Conservation (phyloP, 2,113 vertebrate species). For the Erythrocercus mccallii region DNA sequence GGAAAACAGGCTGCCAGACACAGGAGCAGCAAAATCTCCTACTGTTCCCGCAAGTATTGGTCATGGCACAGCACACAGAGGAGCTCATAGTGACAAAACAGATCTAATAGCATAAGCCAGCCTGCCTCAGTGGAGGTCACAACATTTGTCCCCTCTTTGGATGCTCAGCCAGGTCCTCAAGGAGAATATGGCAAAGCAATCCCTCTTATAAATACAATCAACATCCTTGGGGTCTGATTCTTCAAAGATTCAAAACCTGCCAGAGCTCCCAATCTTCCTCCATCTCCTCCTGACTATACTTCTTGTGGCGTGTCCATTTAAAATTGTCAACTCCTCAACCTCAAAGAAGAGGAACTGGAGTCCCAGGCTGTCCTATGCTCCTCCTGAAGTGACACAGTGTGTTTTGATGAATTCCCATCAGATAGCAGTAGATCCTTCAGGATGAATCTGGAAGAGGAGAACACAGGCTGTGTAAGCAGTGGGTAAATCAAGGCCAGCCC, state of each 20-base stretch:
- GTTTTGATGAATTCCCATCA: background rate
- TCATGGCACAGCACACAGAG: background rate
- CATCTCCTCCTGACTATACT: background rate
- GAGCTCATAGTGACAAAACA: background rate
- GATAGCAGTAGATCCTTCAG: background rate
- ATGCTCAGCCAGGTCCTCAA: background rate
- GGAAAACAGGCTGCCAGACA: background rate
- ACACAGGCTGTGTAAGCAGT: background rate
- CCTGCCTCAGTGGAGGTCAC: background rate
- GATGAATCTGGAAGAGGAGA: slow-evolving; percentile 3
- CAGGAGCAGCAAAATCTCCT: background rate
- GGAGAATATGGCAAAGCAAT: background rate
- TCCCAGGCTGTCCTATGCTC: background rate
- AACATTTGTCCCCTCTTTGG: rapidly evolving
- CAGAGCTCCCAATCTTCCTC: background rate
- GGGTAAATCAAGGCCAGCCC: background rate
- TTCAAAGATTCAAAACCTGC: background rate
- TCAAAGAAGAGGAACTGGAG: background rate
- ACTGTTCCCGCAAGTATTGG: rapidly evolving
- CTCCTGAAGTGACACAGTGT: background rate
- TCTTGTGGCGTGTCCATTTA: background rate
- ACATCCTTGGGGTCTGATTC: background rate
- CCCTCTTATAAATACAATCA: background rate
- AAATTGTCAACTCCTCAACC: background rate
- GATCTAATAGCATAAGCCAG: background rate